Evolutionary conservation across 23 tunicate genomes (phyloP).

Genomic region (Styela plicata): DNA sequence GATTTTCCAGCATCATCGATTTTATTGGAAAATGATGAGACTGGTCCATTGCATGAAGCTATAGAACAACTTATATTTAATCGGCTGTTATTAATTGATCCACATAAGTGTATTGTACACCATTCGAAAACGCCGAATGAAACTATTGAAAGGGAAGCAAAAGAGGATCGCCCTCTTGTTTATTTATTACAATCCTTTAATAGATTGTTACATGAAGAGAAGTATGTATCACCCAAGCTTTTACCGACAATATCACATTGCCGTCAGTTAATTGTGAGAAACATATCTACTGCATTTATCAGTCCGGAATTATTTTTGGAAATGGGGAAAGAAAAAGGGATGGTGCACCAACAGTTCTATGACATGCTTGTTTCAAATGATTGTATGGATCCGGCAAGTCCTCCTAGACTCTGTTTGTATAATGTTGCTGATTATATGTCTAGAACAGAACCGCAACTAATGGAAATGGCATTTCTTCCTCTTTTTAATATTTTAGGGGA

Average conservation of each 20-base stretch:
- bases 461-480: conserved; percentile 9
- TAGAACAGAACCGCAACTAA: neutral
- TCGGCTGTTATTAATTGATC: neutral
- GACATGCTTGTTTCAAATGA: conserved; percentile 9
- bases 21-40: conserved; percentile 18
- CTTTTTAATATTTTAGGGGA: neutral
- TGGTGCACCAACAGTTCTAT: conserved; percentile 29
- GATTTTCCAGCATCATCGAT: neutral
- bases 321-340: neutral
- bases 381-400: conserved; percentile 9
- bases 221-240: neutral
- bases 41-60: conserved; percentile 22
- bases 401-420: conserved; percentile 21
- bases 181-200: conserved; percentile 25
- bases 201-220: conserved; percentile 3
- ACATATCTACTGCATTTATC: conserved; percentile 19
- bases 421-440: conserved; percentile 6
- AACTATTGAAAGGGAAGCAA: conserved; percentile 2
- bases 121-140: neutral
- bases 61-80: conserved; percentile 17
- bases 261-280: conserved; percentile 3
- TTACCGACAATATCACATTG: neutral
- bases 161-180: conserved; percentile 17
- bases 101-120: neutral
- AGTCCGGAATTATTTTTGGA: conserved; percentile 24